Conservation (phyloP, 2,888 invertebrate genomes). For the Sphecodes monilicornis region DNA sequence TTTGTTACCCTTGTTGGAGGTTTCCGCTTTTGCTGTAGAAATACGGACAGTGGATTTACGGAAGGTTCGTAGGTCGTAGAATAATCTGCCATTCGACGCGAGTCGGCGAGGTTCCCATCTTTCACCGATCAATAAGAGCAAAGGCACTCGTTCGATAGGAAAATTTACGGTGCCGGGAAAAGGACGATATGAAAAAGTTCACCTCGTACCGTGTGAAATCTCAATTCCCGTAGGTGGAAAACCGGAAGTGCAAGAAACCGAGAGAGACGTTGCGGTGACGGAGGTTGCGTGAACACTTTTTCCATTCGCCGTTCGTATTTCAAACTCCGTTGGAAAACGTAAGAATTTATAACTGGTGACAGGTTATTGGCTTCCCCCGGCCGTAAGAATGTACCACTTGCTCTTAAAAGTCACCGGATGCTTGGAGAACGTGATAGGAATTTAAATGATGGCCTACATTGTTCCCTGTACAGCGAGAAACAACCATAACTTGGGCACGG, state of each 20-base stretch:
- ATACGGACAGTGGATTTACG: neutral
- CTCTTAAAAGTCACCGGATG: neutral
- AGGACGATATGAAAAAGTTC: slow-evolving; percentile 18
- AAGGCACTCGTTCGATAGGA: slow-evolving; percentile 3
- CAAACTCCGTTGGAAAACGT: slow-evolving; percentile 53
- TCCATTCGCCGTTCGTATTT: slow-evolving; percentile 56
- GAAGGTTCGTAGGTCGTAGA: neutral
- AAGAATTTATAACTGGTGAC: slow-evolving; percentile 71
- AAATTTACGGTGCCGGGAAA: slow-evolving; percentile 15
- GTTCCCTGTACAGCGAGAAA: neutral
- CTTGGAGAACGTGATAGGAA: neutral
- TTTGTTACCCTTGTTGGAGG: no score
- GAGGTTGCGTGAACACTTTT: slow-evolving; percentile 29
- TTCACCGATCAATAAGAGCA: slow-evolving; percentile 12
- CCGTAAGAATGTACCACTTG: slow-evolving; percentile 59
- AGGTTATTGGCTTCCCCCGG: slow-evolving; percentile 56
- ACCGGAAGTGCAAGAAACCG: slow-evolving; percentile 16
- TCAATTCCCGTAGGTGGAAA: slow-evolving; percentile 33
- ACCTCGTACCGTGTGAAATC: slow-evolving; percentile 31
- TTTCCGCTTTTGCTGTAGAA: neutral
- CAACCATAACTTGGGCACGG: neutral
- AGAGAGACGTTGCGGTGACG: slow-evolving; percentile 34
- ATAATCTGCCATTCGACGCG: slow-evolving; percentile 3
- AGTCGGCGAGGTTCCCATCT: neutral
- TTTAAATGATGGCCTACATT: neutral